phyloP scores from a whole-genome alignment of 2,113 vertebrate species.

The Cathartes aura region DNA sequence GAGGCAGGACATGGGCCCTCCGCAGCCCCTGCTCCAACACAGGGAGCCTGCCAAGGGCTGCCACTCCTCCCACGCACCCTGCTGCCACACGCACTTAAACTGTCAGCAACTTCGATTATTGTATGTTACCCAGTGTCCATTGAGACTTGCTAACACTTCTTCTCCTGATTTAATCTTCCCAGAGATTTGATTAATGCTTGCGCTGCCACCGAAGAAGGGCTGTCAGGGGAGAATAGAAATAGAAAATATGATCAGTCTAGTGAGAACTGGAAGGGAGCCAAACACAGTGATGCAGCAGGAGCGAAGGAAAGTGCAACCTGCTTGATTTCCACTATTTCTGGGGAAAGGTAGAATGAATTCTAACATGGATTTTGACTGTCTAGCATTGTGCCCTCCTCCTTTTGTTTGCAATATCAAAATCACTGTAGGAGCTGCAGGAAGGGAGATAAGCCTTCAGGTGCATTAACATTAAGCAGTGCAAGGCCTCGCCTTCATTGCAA shows the following conservation, averaged over 20 bases:
- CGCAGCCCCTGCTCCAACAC: accelerated
- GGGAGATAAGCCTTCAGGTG: not conserved
- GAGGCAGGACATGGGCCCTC: not conserved
- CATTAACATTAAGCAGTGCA: not conserved
- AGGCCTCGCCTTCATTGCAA: not conserved
- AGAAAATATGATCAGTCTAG: not conserved
- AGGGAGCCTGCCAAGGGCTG: not conserved
- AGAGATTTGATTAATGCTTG: conserved; percentile 89
- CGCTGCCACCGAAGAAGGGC: conserved; percentile 91
- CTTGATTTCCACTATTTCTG: not conserved
- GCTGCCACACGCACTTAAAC: not conserved
- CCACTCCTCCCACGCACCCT: not conserved
- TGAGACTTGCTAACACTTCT: conserved; percentile 85
- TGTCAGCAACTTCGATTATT: not conserved
- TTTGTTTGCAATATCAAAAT: not conserved
- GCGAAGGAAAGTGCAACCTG: not conserved
- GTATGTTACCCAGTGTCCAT: conserved; percentile 89
- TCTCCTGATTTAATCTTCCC: conserved; percentile 89
- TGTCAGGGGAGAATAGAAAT: conserved; percentile 52
- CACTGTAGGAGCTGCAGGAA: not conserved
- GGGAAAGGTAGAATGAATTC: not conserved
- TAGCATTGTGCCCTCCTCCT: not conserved
- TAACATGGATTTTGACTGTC: not conserved
- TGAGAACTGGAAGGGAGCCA: not conserved
- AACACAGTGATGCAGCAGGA: not conserved